A percentile compares a stretch with the other conserved stretches of the same genome.
Conservation (phyloP, 1,140 invertebrate species). For the Heliothis subflexa region DNA sequence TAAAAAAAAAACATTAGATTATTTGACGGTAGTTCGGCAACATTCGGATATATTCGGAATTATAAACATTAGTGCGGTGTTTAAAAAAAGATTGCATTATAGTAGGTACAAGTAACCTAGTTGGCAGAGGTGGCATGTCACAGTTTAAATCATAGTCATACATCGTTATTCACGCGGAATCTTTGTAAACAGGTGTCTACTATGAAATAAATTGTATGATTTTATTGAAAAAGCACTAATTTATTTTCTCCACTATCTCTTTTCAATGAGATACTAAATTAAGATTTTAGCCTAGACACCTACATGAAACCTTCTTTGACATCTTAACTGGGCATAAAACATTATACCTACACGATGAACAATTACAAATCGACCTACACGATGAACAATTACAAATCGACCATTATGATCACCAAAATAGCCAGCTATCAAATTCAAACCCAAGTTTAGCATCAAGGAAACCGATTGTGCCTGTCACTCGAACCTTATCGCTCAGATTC, state of each 20-base stretch:
- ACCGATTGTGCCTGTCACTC: background rate
- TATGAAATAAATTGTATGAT: background rate
- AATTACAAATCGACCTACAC: too few relatives aligned
- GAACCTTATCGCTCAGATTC: background rate
- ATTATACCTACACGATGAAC: too few relatives aligned
- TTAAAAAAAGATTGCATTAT: constrained; percentile 12
- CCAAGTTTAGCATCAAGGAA: background rate
- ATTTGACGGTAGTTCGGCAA: background rate
- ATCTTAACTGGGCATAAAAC: background rate
- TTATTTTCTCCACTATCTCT: too few relatives aligned
- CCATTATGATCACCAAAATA: too few relatives aligned
- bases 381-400: too few relatives aligned
- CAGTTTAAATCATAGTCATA: constrained; percentile 26
- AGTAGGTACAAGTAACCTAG: constrained; percentile 20
- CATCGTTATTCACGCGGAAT: background rate
- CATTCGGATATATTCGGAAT: background rate
- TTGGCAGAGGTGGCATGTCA: constrained; percentile 19
- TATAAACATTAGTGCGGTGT: constrained; percentile 10
- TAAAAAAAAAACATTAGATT: background rate
- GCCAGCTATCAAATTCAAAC: background rate
- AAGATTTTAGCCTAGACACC: too few relatives aligned
- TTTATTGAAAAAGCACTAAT: background rate
- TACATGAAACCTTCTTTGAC: too few relatives aligned
- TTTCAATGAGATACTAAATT: too few relatives aligned
- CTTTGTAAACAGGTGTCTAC: background rate